Conservation (phyloP, 2,888 invertebrate species). For the Phorcus lineatus region DNA sequence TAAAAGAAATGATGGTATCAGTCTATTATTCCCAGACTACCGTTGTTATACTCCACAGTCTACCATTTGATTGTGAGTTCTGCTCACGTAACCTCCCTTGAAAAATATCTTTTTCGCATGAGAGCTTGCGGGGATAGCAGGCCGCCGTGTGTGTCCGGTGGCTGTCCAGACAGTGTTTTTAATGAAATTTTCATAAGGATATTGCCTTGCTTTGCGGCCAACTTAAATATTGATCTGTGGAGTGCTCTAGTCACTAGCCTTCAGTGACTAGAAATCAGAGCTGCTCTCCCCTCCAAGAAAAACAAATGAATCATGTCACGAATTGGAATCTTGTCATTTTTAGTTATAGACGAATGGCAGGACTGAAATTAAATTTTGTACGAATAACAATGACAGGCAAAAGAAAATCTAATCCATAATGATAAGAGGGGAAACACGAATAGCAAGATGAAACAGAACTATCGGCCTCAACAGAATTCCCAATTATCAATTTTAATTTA, state of each 20-base stretch:
- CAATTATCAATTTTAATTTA: conserved; percentile 29
- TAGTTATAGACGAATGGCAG: conserved; percentile 30
- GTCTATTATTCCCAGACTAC: neutral
- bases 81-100: conserved; percentile 10
- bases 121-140: neutral
- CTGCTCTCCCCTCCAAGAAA: conserved; percentile 25
- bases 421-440: conserved; percentile 4
- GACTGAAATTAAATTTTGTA: conserved; percentile 36
- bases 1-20: neutral
- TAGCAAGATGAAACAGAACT: conserved; percentile 15
- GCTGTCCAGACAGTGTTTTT: conserved; percentile 25
- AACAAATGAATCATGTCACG: conserved; percentile 39
- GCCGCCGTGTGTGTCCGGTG: conserved; percentile 14
- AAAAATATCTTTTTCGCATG: conserved; percentile 11
- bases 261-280: conserved; percentile 26
- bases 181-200: conserved; percentile 32
- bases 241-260: conserved; percentile 3
- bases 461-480: neutral
- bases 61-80: conserved; percentile 1
- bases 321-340: conserved; percentile 29
- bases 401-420: conserved; percentile 24
- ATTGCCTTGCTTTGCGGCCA: conserved; percentile 27
- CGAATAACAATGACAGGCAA: conserved; percentile 24
- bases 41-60: neutral
- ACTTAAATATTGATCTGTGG: conserved; percentile 27